A percentile compares a stretch with the other conserved stretches of the same genome.
Conservation (phyloP, 2,797 vertebrate genomes). For the Lagorchestes hirsutus region DNA sequence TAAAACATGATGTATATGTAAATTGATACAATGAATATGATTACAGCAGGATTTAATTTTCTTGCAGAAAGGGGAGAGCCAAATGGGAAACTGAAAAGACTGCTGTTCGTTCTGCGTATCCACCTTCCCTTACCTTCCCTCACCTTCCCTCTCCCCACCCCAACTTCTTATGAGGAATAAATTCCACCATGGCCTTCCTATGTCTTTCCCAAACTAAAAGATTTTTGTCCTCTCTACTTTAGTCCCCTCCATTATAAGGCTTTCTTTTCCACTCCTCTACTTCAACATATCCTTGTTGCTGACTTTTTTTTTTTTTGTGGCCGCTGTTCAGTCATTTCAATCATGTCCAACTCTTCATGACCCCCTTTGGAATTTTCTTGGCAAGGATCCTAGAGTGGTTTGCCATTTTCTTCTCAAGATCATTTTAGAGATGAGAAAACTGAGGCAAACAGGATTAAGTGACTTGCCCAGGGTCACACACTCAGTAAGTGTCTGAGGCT, state of each 20-base stretch:
- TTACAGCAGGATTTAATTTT: conserved; percentile 46
- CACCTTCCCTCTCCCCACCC: neutral
- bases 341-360: neutral
- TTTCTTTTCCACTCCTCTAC: neutral
- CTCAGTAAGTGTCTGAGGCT: neutral
- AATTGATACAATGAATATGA: conserved; percentile 46
- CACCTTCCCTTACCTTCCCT: neutral
- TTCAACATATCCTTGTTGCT: neutral
- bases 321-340: neutral
- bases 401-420: neutral
- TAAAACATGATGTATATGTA: conserved; percentile 35
- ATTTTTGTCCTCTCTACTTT: neutral
- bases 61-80: neutral
- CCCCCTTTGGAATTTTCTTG: neutral
- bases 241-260: neutral
- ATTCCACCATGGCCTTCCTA: neutral
- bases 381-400: neutral
- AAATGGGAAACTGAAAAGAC: neutral
- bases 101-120: neutral
- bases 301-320: neutral
- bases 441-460: neutral
- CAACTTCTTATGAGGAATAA: neutral
- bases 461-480: neutral
- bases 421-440: neutral
- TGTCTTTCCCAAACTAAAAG: neutral